Percentiles rank a stretch among this genome's conserved stretches.
These are phyloP conservation scores for Ornithoptera alexandrae DNA, from an alignment of 2,888 invertebrate genomes.

Conservation along the genomic window DNA sequence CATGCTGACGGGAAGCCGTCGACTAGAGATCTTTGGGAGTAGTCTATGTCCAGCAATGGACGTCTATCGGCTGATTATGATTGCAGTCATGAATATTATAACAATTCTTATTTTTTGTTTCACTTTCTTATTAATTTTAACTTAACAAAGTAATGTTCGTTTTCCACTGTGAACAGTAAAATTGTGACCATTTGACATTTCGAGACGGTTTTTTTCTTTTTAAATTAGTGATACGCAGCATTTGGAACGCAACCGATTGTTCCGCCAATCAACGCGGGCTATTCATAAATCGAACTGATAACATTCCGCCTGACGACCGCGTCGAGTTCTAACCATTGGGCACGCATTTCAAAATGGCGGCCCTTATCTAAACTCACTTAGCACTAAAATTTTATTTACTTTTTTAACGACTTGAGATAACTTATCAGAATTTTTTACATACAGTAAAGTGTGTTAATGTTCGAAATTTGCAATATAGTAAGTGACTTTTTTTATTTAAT, in stretches of 20 bases:
- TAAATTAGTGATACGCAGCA: slow-evolving; percentile 50
- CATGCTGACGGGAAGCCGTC: no score
- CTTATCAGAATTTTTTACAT: slow-evolving; percentile 39
- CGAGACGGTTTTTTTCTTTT: slow-evolving; percentile 57
- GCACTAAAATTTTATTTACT: slow-evolving; percentile 51
- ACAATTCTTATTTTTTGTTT: no score
- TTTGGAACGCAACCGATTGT: slow-evolving; percentile 40
- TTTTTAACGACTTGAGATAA: slow-evolving; percentile 57
- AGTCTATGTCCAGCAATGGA: no score
- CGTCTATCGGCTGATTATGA: no score
- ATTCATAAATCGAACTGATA: slow-evolving; percentile 72
- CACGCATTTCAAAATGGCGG: slow-evolving; percentile 71
- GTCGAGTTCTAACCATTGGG: slow-evolving; percentile 61
- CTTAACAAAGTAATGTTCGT: not conserved
- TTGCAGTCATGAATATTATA: no score
- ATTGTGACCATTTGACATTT: slow-evolving; percentile 53
- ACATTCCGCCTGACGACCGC: slow-evolving; percentile 64
- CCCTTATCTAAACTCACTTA: slow-evolving; percentile 60
- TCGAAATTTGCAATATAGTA: slow-evolving; percentile 18
- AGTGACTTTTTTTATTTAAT: not conserved
- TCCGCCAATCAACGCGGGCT: slow-evolving; percentile 61
- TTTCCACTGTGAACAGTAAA: not conserved
- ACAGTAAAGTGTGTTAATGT: slow-evolving; percentile 38
- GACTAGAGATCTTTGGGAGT: no score
- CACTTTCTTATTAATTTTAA: not conserved